Base-by-base conservation (phyloP, 2,797 vertebrate genomes). In the Pipistrellus pygmaeus region DNA sequence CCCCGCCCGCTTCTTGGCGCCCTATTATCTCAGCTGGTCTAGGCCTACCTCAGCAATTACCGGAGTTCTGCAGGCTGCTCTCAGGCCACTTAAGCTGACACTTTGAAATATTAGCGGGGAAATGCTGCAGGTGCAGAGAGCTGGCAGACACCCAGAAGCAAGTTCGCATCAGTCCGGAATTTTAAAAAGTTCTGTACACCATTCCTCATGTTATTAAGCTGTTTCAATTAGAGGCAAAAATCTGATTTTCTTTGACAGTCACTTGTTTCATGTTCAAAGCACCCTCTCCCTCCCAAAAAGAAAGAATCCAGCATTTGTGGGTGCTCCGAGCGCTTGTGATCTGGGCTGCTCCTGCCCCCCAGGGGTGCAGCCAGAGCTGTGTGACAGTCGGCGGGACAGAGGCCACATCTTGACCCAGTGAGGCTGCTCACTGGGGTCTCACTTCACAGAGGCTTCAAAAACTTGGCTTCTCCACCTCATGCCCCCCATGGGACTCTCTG, bases 31-130 rank as follows among this genome's bases (percentile, higher is more conserved):
- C 93, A 96, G 97, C 93, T 95, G 95, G 97, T 89, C 96, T 55
- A 66, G 93, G 93, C 91, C 0, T 80, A 97, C 82, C 98, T 95
- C 97, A 85, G 97, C 97, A 97, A 97, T 97, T 96, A 97, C 97
- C 92, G 8, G 60, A 81, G 96, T 96, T 96, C 95, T 95, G 97
- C 88, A 85, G 97, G 96, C 71, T 30, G 92, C 94, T 97, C 95
- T 86, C 76, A 12, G 97, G 94, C 97, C 97, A 95, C 97, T 97
- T 96, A 93, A 77, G 95, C 97, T 97, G 97, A 97, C 98, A 97
- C 96, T 97, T 88, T 97, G 97, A 98, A 98, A 97, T 97, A 97
- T 98, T 96, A 95, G 88, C 55, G 64, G 85, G 92, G 93, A 96
- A 85, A 82, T 20, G 93, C 94, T 83, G 95, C 98, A 98, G 97